Evolutionary conservation across 2,888 invertebrate species (phyloP).

Genomic region (Linnaemya vulpina): DNA sequence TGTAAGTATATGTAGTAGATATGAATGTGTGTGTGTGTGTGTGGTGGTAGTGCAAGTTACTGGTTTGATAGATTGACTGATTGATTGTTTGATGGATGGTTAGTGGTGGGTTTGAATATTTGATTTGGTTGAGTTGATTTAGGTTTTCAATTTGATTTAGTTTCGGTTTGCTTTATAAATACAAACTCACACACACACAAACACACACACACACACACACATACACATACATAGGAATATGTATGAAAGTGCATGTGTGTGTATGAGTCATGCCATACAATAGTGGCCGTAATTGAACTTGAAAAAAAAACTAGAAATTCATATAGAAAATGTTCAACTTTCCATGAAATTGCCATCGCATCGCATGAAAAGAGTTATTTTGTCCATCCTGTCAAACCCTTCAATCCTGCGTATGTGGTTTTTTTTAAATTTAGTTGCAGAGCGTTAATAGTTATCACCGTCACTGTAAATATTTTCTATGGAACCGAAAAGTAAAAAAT

Average conservation of each 20-base stretch:
- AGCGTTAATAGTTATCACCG: neutral
- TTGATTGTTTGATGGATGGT: slow-evolving; percentile 66
- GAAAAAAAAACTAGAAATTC: no score
- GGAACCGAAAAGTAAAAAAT: neutral
- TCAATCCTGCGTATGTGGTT: no score
- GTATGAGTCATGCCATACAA: neutral
- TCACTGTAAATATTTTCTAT: neutral
- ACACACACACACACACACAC: neutral
- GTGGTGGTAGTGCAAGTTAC: neutral
- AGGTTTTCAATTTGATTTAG: slow-evolving; percentile 63
- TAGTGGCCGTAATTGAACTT: neutral
- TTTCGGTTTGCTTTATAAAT: slow-evolving; percentile 25
- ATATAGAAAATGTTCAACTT: no score
- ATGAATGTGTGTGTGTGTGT: neutral
- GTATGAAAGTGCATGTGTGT: neutral
- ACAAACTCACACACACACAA: neutral
- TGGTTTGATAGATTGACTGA: slow-evolving; percentile 64
- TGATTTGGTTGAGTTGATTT: slow-evolving; percentile 68
- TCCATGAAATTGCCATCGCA: no score
- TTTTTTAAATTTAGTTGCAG: no score
- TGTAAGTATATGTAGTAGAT: no score
- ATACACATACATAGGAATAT: neutral
- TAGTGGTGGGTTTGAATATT: slow-evolving; percentile 59
- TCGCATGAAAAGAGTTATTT: no score
- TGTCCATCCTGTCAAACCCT: no score